A percentile compares a stretch with the other conserved stretches of the same genome.
Evolutionary conservation across 2,888 invertebrate genomes (phyloP).

Genomic region (Cepaea hortensis): DNA sequence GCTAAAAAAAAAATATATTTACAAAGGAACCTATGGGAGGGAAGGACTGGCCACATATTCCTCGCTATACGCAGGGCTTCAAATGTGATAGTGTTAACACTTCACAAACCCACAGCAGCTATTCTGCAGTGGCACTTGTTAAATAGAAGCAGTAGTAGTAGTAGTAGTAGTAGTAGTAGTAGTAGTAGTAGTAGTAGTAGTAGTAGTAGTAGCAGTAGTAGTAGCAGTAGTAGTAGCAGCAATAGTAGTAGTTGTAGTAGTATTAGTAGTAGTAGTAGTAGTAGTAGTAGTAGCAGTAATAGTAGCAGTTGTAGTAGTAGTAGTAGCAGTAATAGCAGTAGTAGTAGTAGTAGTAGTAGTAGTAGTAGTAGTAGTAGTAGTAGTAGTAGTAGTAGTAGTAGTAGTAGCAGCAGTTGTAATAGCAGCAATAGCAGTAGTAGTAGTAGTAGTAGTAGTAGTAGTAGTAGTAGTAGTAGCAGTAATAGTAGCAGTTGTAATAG

Average conservation of each 20-base stretch:
- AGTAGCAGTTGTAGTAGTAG: constrained; percentile 43
- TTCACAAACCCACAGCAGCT: too few relatives aligned
- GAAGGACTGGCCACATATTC: too few relatives aligned
- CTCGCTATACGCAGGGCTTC: too few relatives aligned
- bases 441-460: constrained; percentile 44
- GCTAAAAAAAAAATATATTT: background rate
- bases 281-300: too few relatives aligned
- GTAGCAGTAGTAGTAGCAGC: background rate
- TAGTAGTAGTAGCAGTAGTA: background rate
- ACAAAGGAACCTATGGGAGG: too few relatives aligned
- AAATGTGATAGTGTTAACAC: too few relatives aligned
- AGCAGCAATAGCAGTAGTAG: constrained; percentile 46
- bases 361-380: constrained; percentile 49
- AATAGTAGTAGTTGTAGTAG: too few relatives aligned
- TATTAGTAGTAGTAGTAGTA: too few relatives aligned
- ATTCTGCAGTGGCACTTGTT: too few relatives aligned
- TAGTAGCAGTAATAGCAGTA: constrained; percentile 28
- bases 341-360: constrained; percentile 50
- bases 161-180: constrained; percentile 34
- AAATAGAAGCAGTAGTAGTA: constrained; percentile 48
- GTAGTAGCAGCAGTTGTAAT: constrained; percentile 47
- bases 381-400: constrained; percentile 51
- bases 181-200: background rate
- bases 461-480: constrained; percentile 1
- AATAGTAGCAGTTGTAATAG: background rate